phyloP scores from a whole-genome alignment of 2,888 invertebrate genomes.

The Drosophila anceps region DNA sequence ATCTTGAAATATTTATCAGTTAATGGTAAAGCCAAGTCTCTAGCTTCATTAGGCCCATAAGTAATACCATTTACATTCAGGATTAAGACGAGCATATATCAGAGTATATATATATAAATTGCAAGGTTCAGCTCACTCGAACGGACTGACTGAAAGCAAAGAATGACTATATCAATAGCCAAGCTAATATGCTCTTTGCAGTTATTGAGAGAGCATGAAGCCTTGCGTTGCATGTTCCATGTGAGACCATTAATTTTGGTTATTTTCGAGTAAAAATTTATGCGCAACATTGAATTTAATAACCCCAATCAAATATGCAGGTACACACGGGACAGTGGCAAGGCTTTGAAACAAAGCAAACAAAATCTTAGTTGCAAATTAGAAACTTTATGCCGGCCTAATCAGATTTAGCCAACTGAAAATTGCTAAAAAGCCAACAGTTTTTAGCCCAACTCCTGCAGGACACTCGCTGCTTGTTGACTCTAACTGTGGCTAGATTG shows the following conservation, averaged over 20 bases:
- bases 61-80: too few species aligned
- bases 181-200: not conserved
- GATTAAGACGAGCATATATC: too few species aligned
- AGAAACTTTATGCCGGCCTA: not conserved
- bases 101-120: too few species aligned
- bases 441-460: too few species aligned
- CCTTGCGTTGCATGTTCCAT: conserved; percentile 35
- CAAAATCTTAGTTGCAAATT: not conserved
- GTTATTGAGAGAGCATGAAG: not conserved
- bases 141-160: not conserved
- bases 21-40: not conserved
- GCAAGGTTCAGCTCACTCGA: too few species aligned
- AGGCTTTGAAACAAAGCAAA: not conserved
- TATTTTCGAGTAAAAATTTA: conserved; percentile 33
- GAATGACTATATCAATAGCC: not conserved
- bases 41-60: not conserved
- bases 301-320: conserved; percentile 46
- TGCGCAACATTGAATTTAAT: conserved; percentile 42
- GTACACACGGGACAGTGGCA: not conserved
- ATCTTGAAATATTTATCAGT: not conserved
- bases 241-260: conserved; percentile 42
- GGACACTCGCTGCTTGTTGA: not conserved
- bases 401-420: too few species aligned
- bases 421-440: not conserved
- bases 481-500: not conserved